Evolutionary conservation across 1,140 invertebrate genomes (phyloP).

Genomic region (Drosophila micromelanica): DNA sequence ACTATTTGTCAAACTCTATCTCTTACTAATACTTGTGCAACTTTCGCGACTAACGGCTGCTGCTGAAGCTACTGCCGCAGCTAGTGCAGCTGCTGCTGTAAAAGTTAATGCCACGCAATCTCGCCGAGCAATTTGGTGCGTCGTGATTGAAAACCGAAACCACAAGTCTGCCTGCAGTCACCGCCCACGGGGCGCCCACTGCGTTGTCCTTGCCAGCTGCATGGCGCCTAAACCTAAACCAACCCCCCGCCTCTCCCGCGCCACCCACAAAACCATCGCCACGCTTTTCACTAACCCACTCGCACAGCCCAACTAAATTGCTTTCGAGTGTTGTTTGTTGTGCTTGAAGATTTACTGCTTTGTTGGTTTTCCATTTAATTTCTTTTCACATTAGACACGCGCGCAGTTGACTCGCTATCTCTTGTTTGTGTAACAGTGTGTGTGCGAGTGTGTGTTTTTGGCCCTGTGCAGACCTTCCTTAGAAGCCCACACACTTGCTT

Average conservation of each 20-base stretch:
- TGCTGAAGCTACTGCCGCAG: neutral
- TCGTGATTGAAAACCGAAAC: constrained; percentile 41
- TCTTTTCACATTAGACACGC: constrained; percentile 69
- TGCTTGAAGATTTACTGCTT: constrained; percentile 78
- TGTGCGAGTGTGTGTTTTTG: neutral
- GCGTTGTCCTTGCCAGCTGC: constrained; percentile 25
- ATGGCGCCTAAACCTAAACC: constrained; percentile 1
- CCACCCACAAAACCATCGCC: no score
- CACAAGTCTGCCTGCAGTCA: constrained; percentile 1
- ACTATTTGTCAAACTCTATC: neutral
- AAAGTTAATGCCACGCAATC: constrained; percentile 15
- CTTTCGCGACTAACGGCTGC: neutral
- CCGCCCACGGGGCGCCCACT: neutral
- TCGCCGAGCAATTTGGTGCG: constrained; percentile 28
- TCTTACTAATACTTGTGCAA: neutral
- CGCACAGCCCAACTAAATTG: constrained; percentile 65
- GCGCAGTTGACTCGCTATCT: constrained; percentile 2
- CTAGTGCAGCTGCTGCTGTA: constrained; percentile 4
- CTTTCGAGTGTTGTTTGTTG: constrained; percentile 77
- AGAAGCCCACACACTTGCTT: constrained; percentile 18
- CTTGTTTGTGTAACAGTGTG: neutral
- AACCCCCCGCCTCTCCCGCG: no score
- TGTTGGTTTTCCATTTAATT: constrained; percentile 72
- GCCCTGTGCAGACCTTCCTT: neutral
- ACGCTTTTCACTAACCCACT: no score